Evolutionary conservation across 2,113 vertebrate genomes (phyloP), one percentile per base, ranked within the genome.

Genomic region (Peromyscus maniculatus): DNA sequence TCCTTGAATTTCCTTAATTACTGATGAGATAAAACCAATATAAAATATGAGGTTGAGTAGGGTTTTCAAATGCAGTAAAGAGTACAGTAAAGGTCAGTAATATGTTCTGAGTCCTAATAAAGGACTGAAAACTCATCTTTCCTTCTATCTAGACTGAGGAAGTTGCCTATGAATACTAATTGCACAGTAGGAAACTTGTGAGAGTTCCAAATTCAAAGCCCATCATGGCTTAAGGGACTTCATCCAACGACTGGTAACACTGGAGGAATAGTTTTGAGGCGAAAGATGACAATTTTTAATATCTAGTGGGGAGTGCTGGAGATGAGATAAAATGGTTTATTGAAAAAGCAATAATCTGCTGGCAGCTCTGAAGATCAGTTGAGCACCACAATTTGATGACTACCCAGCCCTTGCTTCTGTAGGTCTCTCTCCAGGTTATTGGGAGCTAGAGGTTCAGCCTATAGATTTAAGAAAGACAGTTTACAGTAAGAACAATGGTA

Each of bases 321-420:
- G 59, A 46, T 10, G 46, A 62, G 67, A 64, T 82, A 89, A 82
- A 74, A 52, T 74, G 26, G 55, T n/a, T 62, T 16, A 26, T 89
- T 89, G 46, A 72, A 64, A 55, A 67, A 80, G n/a, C 75, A 93
- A 57, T 92, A 89, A 74, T 64, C 90, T 71, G 28, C 33, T 67
- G 67, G 83, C 26, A 87, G 12, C 83, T n/a, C 46, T 19, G 36
- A 39, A 22, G 59, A 55, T 31, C 83, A 72, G 33, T 19, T 64
- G 55, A 64, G 43, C 8, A 17, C 0, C 17, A 55, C 19, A 52
- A 16, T 46, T 24, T 72, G 26, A 87, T 62, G 66, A 72, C 31
- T 33, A 36, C 13, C 49, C 86, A 87, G 26, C 22, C 46, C 22
- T 57, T 39, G 17, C 24, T 66, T 64, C 36, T 24, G 1, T 31